Evolutionary conservation across 53 echinoderm and acorn worm species (phyloP).

Genomic region (Stichopus horrens): DNA sequence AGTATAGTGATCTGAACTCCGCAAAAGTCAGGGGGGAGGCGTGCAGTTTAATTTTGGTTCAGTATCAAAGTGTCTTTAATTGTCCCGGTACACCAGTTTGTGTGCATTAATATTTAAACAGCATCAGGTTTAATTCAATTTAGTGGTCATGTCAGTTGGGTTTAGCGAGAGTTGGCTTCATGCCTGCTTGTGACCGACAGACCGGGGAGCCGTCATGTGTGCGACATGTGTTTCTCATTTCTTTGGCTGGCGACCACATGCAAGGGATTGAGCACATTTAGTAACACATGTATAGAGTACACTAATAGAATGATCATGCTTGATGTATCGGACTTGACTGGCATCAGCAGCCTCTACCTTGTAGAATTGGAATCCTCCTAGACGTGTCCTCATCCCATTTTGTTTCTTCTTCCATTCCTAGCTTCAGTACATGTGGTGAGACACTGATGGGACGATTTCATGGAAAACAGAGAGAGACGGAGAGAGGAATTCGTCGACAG

Average conservation of each 20-base stretch:
- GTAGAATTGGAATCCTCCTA: neutral
- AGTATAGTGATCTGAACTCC: no score
- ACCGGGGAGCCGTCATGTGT: neutral
- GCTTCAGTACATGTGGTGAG: conserved; percentile 33
- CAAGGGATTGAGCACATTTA: neutral
- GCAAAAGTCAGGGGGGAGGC: no score
- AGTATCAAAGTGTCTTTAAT: no score
- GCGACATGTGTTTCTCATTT: neutral
- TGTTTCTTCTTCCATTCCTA: neutral
- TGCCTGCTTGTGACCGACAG: no score
- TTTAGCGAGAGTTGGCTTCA: no score
- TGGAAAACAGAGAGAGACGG: neutral
- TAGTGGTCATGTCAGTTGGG: no score
- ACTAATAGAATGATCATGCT: neutral
- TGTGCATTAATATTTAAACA: no score
- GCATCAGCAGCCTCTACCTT: no score
- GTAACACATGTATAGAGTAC: neutral
- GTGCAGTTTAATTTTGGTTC: no score
- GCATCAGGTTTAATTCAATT: no score
- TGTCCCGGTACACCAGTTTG: no score
- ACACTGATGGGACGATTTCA: neutral
- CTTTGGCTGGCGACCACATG: neutral
- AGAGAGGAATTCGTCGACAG: neutral
- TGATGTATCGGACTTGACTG: neutral
- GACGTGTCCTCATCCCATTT: conserved; percentile 11